phyloP scores from a whole-genome alignment of 2,888 invertebrate genomes.

The Nineta flava region DNA sequence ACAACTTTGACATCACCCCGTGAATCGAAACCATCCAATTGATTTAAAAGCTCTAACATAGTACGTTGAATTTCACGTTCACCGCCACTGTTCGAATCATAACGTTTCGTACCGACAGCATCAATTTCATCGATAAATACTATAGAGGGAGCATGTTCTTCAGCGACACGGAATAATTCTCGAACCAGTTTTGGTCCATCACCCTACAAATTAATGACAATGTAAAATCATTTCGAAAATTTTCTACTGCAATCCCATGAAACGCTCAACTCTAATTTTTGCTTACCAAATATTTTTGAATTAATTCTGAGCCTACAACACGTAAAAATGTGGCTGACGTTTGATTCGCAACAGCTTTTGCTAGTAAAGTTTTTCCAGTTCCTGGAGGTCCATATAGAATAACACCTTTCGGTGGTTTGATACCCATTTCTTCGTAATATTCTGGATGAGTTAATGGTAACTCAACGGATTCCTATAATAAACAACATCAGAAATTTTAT shows the following conservation, averaged over 20 bases:
- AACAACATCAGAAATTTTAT: neutral
- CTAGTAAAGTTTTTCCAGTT: constrained; percentile 93
- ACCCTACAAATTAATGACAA: constrained; percentile 38
- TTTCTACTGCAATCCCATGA: neutral
- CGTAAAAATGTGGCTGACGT: constrained; percentile 97
- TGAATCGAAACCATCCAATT: constrained; percentile 95
- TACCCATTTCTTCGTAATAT: constrained; percentile 99
- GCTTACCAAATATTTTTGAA: constrained; percentile 87
- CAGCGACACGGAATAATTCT: constrained; percentile 96
- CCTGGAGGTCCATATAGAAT: constrained; percentile 97
- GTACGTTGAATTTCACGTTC: constrained; percentile 99
- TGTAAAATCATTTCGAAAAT: constrained; percentile 1
- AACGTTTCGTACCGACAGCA: constrained; percentile 96
- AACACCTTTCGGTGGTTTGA: constrained; percentile 98
- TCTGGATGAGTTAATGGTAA: constrained; percentile 97
- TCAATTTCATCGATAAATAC: constrained; percentile 99
- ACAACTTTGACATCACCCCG: constrained; percentile 93
- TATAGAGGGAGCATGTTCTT: constrained; percentile 98
- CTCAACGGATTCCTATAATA: constrained; percentile 74
- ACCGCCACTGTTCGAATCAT: constrained; percentile 98
- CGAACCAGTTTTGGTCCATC: constrained; percentile 98
- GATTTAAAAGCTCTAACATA: constrained; percentile 97
- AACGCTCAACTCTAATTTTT: constrained; percentile 12
- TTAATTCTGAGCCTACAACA: constrained; percentile 98
- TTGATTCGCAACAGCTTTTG: constrained; percentile 98